Percentiles rank a stretch among this genome's conserved stretches.
phyloP scores from a whole-genome alignment of 53 echinoderm and acorn worm genomes.

The Patiria pectinifera region DNA sequence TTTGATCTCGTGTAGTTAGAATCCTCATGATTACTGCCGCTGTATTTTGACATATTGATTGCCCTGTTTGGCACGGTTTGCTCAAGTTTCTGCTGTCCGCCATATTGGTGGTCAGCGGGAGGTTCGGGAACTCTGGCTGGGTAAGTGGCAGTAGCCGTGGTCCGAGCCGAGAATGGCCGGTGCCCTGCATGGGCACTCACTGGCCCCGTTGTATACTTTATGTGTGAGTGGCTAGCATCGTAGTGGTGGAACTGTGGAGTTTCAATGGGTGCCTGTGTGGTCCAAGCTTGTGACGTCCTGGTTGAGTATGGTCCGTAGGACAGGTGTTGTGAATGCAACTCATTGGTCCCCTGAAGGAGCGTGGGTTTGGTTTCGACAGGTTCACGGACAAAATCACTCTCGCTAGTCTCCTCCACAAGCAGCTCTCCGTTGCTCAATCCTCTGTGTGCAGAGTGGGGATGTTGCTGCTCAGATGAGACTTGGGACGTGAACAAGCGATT shows the following conservation, averaged over 20 bases:
- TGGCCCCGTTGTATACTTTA: constrained; percentile 14
- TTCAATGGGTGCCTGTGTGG: constrained; percentile 18
- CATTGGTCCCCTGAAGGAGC: constrained; percentile 42
- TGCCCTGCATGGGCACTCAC: not conserved
- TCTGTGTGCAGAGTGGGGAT: not conserved
- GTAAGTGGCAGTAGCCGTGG: constrained; percentile 73
- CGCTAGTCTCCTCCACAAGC: constrained; percentile 72
- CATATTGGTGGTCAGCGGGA: not conserved
- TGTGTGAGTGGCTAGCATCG: constrained; percentile 19
- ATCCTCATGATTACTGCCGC: not conserved
- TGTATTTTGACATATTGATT: not conserved
- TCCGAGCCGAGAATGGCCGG: constrained; percentile 78
- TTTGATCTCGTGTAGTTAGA: constrained; percentile 5
- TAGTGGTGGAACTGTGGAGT: constrained; percentile 11
- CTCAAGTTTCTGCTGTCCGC: not conserved
- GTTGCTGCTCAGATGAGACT: not conserved
- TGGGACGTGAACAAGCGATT: constrained; percentile 30
- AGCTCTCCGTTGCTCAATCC: constrained; percentile 59
- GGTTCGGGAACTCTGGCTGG: constrained; percentile 47
- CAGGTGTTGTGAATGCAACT: constrained; percentile 9
- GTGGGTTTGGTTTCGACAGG: constrained; percentile 49
- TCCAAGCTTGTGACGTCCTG: constrained; percentile 60
- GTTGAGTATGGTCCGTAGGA: constrained; percentile 1
- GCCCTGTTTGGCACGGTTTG: not conserved
- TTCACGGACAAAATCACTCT: constrained; percentile 69